These are phyloP conservation scores for Silvanus unidentatus DNA, from an alignment of 2,888 invertebrate genomes.

Conservation along the genomic window DNA sequence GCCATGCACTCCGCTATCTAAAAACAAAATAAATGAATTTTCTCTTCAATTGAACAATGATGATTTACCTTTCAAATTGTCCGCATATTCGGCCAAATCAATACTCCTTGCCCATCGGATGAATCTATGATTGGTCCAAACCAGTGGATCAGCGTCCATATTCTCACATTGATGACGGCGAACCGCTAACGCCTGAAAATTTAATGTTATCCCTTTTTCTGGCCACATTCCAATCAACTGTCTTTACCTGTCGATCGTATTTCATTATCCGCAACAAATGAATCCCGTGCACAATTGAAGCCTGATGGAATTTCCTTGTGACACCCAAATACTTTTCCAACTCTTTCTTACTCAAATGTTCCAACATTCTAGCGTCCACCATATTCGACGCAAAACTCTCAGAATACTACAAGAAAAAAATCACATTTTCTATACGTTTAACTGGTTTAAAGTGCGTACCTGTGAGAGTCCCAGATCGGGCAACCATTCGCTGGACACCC, in stretches of 20 bases:
- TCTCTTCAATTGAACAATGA: not conserved
- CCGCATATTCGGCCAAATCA: conserved; percentile 89
- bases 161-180: conserved; percentile 83
- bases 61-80: conserved; percentile 75
- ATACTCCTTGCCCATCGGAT: conserved; percentile 91
- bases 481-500: conserved; percentile 91
- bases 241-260: conserved; percentile 76
- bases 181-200: conserved; percentile 71
- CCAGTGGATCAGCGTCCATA: conserved; percentile 83
- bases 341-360: conserved; percentile 89
- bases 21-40: conserved; percentile 23
- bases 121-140: conserved; percentile 94
- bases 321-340: conserved; percentile 89
- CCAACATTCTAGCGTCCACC: conserved; percentile 89
- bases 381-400: conserved; percentile 83
- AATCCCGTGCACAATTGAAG: conserved; percentile 88
- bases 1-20: conserved; percentile 92
- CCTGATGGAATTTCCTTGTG: conserved; percentile 90
- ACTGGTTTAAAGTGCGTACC: conserved; percentile 39
- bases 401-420: conserved; percentile 54
- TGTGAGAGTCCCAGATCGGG: conserved; percentile 84
- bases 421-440: not conserved
- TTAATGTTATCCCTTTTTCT: not conserved
- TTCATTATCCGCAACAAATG: conserved; percentile 87
- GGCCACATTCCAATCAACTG: too few relatives aligned